Conservation (phyloP, 2,113 vertebrate species). For the Clarias macrocephalus region DNA sequence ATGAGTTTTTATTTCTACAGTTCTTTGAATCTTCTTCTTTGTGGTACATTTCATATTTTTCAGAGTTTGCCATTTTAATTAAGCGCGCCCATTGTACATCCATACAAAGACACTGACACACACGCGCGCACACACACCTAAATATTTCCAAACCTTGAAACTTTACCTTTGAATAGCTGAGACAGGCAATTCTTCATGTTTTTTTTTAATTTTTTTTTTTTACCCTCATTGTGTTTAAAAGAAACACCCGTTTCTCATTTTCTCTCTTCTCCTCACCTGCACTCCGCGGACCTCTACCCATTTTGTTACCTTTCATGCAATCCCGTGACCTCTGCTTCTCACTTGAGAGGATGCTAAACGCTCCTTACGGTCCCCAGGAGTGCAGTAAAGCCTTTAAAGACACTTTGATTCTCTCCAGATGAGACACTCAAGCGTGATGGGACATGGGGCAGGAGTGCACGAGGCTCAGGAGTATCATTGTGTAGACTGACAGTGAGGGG, state of each 20-base stretch:
- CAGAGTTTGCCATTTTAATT: background rate
- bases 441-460: slow-evolving; percentile 23
- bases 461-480: slow-evolving; percentile 15
- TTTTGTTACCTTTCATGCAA: slow-evolving; percentile 16
- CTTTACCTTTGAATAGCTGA: slow-evolving; percentile 4
- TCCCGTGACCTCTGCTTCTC: slow-evolving; percentile 16
- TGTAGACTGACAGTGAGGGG: background rate
- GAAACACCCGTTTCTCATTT: background rate
- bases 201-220: background rate
- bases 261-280: slow-evolving; percentile 9
- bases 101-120: background rate
- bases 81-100: background rate
- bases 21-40: background rate
- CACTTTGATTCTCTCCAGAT: slow-evolving; percentile 40
- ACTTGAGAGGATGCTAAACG: slow-evolving; percentile 12
- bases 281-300: background rate
- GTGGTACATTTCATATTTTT: background rate
- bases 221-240: background rate
- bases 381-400: slow-evolving; percentile 28
- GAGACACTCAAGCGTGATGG: slow-evolving; percentile 1
- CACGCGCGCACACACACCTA: background rate
- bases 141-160: background rate
- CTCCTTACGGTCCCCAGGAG: slow-evolving; percentile 25
- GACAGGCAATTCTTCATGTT: background rate
- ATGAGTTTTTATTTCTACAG: background rate